These are phyloP conservation scores for Siniperca chuatsi DNA, from an alignment of 2,113 vertebrate species.

Conservation along the genomic window DNA sequence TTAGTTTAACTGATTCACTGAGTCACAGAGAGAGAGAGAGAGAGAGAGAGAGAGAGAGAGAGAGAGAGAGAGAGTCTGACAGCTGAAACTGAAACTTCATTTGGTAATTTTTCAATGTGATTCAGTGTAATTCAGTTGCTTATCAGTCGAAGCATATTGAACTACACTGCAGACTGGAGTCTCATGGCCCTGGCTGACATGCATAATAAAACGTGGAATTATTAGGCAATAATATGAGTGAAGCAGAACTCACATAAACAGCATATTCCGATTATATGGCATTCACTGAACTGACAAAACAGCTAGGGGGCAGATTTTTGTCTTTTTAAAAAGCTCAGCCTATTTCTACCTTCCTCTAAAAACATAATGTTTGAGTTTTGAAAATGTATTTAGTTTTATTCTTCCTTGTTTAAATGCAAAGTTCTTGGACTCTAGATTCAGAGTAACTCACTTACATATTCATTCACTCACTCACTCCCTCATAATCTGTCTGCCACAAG, in stretches of 20 bases:
- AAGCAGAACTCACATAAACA: neutral
- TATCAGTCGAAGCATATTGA: neutral
- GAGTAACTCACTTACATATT: neutral
- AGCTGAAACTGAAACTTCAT: neutral
- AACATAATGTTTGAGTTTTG: neutral
- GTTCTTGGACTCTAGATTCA: neutral
- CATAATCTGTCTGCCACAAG: neutral
- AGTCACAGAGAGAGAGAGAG: neutral
- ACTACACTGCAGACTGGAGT: constrained; percentile 1
- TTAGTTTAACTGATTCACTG: neutral
- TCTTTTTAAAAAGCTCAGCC: neutral
- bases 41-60: neutral
- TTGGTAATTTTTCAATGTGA: neutral
- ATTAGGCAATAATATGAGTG: neutral
- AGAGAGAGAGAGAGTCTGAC: neutral
- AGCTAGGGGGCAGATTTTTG: neutral
- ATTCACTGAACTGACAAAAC: neutral
- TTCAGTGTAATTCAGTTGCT: constrained; percentile 6
- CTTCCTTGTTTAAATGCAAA: neutral
- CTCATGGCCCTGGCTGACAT: constrained; percentile 3
- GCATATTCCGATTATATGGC: neutral
- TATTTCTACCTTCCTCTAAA: neutral
- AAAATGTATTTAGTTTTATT: neutral
- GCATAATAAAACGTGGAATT: constrained; percentile 4
- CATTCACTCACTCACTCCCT: neutral